Evolutionary conservation across 2,888 invertebrate genomes (phyloP).

Genomic region (Herminia tarsipennalis): DNA sequence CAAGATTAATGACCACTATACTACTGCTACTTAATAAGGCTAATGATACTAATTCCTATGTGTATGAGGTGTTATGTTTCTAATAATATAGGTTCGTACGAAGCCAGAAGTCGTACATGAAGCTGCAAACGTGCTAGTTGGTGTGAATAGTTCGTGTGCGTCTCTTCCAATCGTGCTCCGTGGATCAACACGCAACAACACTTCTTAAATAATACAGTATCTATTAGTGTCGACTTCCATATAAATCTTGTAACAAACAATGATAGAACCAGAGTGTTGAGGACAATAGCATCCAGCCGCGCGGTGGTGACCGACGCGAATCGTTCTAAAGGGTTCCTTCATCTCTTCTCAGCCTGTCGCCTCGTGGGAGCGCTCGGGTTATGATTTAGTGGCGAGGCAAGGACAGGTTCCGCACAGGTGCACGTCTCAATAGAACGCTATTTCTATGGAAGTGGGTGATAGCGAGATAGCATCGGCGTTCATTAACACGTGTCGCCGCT

Average conservation of each 20-base stretch:
- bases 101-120: too few relatives aligned
- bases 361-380: slow-evolving; percentile 12
- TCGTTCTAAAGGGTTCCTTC: slow-evolving; percentile 52
- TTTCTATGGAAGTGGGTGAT: slow-evolving; percentile 41
- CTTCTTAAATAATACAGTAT: slow-evolving; percentile 4
- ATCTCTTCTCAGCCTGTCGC: background rate
- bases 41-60: too few relatives aligned
- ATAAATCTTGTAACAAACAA: slow-evolving; percentile 31
- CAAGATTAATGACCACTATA: too few relatives aligned
- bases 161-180: slow-evolving; percentile 11
- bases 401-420: slow-evolving; percentile 50
- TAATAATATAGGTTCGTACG: too few relatives aligned
- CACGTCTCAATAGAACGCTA: slow-evolving; percentile 28
- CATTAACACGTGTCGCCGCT: slow-evolving; percentile 16
- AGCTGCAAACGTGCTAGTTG: background rate
- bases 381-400: slow-evolving; percentile 50
- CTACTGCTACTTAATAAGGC: too few relatives aligned
- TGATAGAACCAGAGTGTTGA: slow-evolving; percentile 21
- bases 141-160: slow-evolving; percentile 3
- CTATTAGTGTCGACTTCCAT: slow-evolving; percentile 19
- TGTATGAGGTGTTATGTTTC: too few relatives aligned
- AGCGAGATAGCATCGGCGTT: slow-evolving; percentile 33
- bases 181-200: slow-evolving; percentile 4
- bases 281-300: slow-evolving; percentile 13
- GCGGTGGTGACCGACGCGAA: slow-evolving; percentile 46